These are phyloP conservation scores for Hemicrepidius hirtus DNA, from an alignment of 2,888 invertebrate species.

Conservation along the genomic window DNA sequence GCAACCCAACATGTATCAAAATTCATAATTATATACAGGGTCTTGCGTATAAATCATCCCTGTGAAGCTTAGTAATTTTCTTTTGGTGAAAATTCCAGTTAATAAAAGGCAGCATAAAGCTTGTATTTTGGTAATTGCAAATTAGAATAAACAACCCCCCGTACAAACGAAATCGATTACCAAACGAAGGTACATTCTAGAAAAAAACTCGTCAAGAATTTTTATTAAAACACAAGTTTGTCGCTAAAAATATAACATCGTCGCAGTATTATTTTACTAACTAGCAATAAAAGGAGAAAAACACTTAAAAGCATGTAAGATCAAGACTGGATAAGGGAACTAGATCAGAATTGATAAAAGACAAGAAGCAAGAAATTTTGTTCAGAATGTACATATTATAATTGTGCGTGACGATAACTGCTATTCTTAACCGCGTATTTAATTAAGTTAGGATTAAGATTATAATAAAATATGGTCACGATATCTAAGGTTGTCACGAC, in stretches of 20 bases:
- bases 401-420: constrained; percentile 62
- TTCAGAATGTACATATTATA: constrained; percentile 50
- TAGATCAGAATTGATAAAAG: constrained; percentile 34
- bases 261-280: constrained; percentile 12
- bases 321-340: constrained; percentile 13
- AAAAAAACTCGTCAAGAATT: constrained; percentile 15
- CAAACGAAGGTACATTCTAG: constrained; percentile 7
- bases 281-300: constrained; percentile 28
- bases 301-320: constrained; percentile 37
- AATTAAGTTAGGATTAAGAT: constrained; percentile 71
- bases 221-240: not conserved
- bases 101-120: constrained; percentile 6
- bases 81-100: not conserved
- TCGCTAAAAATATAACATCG: constrained; percentile 1
- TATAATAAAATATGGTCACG: constrained; percentile 70
- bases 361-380: constrained; percentile 29
- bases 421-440: constrained; percentile 67
- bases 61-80: no score
- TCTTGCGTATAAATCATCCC: no score
- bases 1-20: no score
- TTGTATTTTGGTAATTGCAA: constrained; percentile 47
- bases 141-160: constrained; percentile 45
- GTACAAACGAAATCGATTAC: constrained; percentile 50
- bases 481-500: constrained; percentile 65
- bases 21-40: no score